A percentile compares a stretch with the other conserved stretches of the same genome.
Evolutionary conservation across 2,797 vertebrate genomes (phyloP).

Genomic region (Loris lydekkerianus): DNA sequence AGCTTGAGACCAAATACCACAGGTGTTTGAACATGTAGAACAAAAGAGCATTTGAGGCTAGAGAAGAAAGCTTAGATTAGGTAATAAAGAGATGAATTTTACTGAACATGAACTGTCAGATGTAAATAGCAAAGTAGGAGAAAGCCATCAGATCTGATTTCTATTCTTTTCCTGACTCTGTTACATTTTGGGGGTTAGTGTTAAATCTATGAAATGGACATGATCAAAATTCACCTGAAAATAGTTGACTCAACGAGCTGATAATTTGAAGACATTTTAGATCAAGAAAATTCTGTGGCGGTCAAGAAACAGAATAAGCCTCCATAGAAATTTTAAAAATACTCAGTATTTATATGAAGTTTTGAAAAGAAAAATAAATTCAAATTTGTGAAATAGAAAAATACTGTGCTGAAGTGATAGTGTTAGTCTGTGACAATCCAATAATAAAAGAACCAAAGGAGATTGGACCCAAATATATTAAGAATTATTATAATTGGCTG

Average conservation of each 20-base stretch:
- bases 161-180: neutral
- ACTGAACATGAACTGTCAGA: neutral
- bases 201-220: neutral
- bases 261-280: constrained; percentile 39
- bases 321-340: neutral
- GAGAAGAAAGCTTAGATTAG: neutral
- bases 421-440: constrained; percentile 26
- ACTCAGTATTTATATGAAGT: neutral
- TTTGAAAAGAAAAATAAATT: constrained; percentile 47
- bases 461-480: constrained; percentile 45
- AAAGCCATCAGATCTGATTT: constrained; percentile 23
- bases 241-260: neutral
- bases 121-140: neutral
- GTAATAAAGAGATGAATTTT: constrained; percentile 54
- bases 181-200: neutral
- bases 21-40: constrained; percentile 45
- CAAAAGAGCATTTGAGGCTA: neutral
- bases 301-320: neutral
- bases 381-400: constrained; percentile 52
- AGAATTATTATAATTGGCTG: constrained; percentile 54
- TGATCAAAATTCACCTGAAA: constrained; percentile 49
- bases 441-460: constrained; percentile 50
- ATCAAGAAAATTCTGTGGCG: neutral
- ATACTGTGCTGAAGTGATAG: neutral
- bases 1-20: constrained; percentile 17